These are phyloP conservation scores for Psittacara wagleri DNA, from an alignment of 2,113 vertebrate genomes.

Conservation along the genomic window DNA sequence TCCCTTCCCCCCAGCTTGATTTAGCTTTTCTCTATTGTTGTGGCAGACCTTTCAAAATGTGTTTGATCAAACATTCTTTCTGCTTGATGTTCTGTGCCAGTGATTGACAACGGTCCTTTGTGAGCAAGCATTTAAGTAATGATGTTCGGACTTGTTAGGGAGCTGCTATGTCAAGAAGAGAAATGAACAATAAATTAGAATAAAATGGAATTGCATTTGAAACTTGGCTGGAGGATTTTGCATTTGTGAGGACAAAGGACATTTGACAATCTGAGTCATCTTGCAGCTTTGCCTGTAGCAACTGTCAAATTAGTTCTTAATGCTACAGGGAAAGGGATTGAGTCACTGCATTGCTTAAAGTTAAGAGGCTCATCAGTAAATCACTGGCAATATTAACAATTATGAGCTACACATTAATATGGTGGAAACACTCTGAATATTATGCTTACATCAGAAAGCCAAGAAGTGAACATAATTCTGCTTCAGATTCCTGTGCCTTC, in stretches of 20 bases:
- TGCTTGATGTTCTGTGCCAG: conserved; percentile 3
- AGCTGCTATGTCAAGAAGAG: conserved; percentile 34
- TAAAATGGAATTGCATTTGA: conserved; percentile 49
- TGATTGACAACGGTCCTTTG: conserved; percentile 29
- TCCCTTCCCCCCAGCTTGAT: not conserved
- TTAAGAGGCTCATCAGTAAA: conserved; percentile 49
- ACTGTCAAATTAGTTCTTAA: conserved; percentile 72
- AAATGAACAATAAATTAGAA: conserved; percentile 60
- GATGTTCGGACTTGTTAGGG: not conserved
- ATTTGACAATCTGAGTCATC: conserved; percentile 71
- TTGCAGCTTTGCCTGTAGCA: conserved; percentile 67
- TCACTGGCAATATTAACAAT: conserved; percentile 63
- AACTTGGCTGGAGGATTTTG: conserved; percentile 57
- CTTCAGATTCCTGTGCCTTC: not conserved
- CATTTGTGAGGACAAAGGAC: conserved; percentile 62
- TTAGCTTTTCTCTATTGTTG: not conserved
- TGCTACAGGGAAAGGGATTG: conserved; percentile 57
- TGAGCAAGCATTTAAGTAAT: not conserved
- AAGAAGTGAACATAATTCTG: not conserved
- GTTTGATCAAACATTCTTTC: conserved; percentile 11
- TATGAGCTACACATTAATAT: conserved; percentile 21
- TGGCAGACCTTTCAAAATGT: conserved; percentile 7
- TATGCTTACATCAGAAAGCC: conserved; percentile 17
- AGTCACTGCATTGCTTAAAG: conserved; percentile 54
- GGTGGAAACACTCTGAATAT: not conserved